Percentiles rank a stretch among this genome's conserved stretches.
These are phyloP conservation scores for Atherinosoma microstoma DNA, from an alignment of 2,797 vertebrate genomes.

Conservation along the genomic window DNA sequence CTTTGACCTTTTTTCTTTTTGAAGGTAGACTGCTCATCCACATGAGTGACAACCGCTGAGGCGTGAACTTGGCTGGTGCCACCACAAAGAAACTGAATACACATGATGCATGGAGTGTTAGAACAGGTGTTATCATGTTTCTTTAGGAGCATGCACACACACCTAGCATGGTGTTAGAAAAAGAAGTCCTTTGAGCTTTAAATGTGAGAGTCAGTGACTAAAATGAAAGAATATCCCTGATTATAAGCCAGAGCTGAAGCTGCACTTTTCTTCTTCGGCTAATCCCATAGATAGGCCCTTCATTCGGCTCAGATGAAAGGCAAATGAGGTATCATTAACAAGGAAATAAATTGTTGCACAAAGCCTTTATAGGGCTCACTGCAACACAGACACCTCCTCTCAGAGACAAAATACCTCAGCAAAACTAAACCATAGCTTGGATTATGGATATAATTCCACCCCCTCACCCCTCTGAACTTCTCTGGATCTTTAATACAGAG, in stretches of 20 bases:
- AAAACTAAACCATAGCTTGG: slow-evolving; percentile 41
- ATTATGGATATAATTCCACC: slow-evolving; percentile 58
- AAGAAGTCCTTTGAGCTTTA: slow-evolving; percentile 1
- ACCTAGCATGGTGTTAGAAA: background rate
- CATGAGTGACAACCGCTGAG: slow-evolving; percentile 18
- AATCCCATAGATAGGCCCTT: slow-evolving; percentile 50
- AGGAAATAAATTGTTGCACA: slow-evolving; percentile 48
- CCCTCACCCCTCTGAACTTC: slow-evolving; percentile 36
- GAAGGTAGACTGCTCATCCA: slow-evolving; percentile 21
- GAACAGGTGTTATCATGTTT: background rate
- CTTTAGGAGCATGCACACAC: background rate
- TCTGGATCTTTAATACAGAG: slow-evolving; percentile 37
- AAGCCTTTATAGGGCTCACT: slow-evolving; percentile 17
- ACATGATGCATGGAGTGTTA: background rate
- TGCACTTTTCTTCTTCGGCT: slow-evolving; percentile 25
- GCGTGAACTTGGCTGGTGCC: slow-evolving; percentile 1
- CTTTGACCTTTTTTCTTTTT: slow-evolving; percentile 26
- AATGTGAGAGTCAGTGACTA: slow-evolving; percentile 23
- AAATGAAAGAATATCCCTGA: slow-evolving; percentile 34
- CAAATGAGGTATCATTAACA: slow-evolving; percentile 61
- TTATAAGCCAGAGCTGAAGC: slow-evolving; percentile 40
- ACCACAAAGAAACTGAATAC: slow-evolving; percentile 8
- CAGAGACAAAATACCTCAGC: slow-evolving; percentile 46
- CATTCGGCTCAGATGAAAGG: slow-evolving; percentile 58
- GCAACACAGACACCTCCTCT: slow-evolving; percentile 36